Conservation (phyloP, 2,888 invertebrate genomes). For the Cerastis rubricosa region DNA sequence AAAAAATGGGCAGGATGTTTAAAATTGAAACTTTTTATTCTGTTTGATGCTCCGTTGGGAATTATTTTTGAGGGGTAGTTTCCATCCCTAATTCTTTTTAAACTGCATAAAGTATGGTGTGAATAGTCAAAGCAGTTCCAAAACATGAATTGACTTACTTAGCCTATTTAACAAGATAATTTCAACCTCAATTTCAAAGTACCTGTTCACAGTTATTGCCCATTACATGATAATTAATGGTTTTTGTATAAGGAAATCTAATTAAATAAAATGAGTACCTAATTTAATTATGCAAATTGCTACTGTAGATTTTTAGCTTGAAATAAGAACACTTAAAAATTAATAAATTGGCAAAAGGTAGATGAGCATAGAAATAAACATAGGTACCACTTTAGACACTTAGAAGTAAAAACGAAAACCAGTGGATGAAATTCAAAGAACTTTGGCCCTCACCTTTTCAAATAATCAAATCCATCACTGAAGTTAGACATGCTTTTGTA, state of each 20-base stretch:
- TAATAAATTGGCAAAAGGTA: conserved; percentile 2
- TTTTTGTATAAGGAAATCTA: conserved; percentile 23
- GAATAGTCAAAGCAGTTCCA: background rate
- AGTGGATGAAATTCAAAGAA: background rate
- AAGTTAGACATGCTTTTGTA: background rate
- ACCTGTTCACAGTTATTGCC: conserved; percentile 35
- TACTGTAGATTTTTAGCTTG: conserved; percentile 8
- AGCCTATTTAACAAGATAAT: conserved; percentile 11
- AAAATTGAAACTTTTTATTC: conserved; percentile 46
- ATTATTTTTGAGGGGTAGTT: conserved; percentile 11
- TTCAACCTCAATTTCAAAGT: conserved; percentile 22
- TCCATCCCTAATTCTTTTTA: background rate
- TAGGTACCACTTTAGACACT: background rate
- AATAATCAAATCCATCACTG: conserved; percentile 33
- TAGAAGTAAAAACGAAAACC: background rate
- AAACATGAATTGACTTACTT: background rate
- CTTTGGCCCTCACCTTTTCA: background rate
- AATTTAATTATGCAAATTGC: conserved; percentile 47
- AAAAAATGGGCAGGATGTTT: conserved; percentile 38
- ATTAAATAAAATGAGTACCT: conserved; percentile 42
- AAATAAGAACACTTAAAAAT: conserved; percentile 19
- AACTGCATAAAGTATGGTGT: background rate
- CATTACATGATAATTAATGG: conserved; percentile 39
- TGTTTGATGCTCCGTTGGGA: conserved; percentile 14
- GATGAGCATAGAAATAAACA: conserved; percentile 1